These are phyloP conservation scores for Chlamydotis undulata DNA, from an alignment of 2,113 vertebrate genomes.

Conservation along the genomic window DNA sequence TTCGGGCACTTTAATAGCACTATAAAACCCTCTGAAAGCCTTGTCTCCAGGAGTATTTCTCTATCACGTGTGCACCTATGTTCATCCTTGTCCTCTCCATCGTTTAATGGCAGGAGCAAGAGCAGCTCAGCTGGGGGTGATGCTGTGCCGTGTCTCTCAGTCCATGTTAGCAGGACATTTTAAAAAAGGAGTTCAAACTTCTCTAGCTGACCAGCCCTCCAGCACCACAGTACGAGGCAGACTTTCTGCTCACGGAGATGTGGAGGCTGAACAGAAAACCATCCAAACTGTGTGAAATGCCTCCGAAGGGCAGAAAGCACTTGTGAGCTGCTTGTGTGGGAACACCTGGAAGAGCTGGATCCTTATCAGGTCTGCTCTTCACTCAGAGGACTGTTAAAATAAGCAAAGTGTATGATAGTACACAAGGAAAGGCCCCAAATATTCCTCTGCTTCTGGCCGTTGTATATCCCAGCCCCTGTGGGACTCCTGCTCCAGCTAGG, in stretches of 20 bases:
- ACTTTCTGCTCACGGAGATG: not conserved
- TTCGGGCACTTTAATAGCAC: not conserved
- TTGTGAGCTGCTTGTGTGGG: not conserved
- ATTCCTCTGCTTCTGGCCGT: not conserved
- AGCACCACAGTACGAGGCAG: not conserved
- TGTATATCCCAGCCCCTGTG: too few species aligned
- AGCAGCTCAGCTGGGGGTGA: not conserved
- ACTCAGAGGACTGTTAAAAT: not conserved
- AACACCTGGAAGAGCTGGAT: not conserved
- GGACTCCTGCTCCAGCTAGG: not conserved
- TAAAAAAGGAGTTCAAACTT: not conserved
- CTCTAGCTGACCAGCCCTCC: not conserved
- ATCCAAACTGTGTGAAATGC: not conserved
- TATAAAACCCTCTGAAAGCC: not conserved
- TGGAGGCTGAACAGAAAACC: not conserved
- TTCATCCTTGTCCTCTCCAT: fast-evolving
- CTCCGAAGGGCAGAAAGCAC: not conserved
- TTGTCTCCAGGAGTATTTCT: not conserved
- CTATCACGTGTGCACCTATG: not conserved
- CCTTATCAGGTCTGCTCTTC: not conserved
- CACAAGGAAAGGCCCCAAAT: not conserved
- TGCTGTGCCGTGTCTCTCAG: not conserved
- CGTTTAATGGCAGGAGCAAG: not conserved
- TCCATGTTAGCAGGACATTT: not conserved
- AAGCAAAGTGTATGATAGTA: too few species aligned